Evolutionary conservation across 2,113 vertebrate genomes (phyloP).

Genomic region (Erythrolamprus reginae): DNA sequence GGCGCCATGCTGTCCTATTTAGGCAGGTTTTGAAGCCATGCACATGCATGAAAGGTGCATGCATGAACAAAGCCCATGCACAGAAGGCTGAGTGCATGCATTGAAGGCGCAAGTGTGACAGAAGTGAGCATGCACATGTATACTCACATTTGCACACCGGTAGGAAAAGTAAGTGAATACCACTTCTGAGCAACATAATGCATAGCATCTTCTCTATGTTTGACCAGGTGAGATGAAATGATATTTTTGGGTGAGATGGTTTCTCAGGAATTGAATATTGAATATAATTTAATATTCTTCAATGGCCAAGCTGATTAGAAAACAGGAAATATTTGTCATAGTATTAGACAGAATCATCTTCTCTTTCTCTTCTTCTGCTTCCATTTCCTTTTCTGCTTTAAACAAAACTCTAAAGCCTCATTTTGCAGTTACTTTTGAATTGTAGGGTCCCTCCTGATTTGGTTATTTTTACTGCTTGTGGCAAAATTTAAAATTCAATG

Average conservation of each 20-base stretch:
- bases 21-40: no score
- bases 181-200: not conserved
- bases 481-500: conserved; percentile 42
- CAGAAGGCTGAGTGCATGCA: no score
- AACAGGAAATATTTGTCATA: not conserved
- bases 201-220: not conserved
- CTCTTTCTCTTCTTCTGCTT: not conserved
- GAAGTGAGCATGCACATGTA: no score
- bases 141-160: no score
- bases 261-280: not conserved
- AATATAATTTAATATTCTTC: not conserved
- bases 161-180: no score
- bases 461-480: conserved; percentile 41
- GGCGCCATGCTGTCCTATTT: no score
- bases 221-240: not conserved
- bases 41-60: no score
- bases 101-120: no score
- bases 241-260: not conserved
- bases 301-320: not conserved
- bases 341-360: not conserved
- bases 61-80: no score
- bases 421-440: conserved; percentile 23
- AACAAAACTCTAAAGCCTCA: not conserved
- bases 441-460: conserved; percentile 15
- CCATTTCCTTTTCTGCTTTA: not conserved